A percentile compares a stretch with the other conserved stretches of the same genome.
These are phyloP conservation scores for Epicauta chinensis DNA, from an alignment of 1,140 invertebrate genomes.

Conservation along the genomic window DNA sequence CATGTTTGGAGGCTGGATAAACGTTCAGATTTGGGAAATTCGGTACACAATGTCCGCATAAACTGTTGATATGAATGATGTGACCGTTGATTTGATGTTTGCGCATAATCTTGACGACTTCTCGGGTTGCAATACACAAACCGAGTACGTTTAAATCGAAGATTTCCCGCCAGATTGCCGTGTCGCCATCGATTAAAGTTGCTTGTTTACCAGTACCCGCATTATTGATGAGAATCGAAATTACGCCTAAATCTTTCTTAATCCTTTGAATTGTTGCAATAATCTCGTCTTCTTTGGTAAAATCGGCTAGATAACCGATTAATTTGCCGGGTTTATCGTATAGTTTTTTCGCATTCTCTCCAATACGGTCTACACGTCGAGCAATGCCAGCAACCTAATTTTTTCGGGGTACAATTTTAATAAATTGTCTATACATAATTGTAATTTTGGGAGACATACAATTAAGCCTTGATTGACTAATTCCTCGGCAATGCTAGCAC, in stretches of 20 bases:
- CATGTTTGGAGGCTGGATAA: conserved; percentile 55
- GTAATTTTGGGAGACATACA: neutral
- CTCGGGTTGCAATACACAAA: conserved; percentile 47
- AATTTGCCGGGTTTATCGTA: conserved; percentile 6
- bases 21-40: conserved; percentile 41
- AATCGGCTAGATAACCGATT: conserved; percentile 33
- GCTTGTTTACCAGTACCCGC: conserved; percentile 45
- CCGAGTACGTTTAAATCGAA: conserved; percentile 54
- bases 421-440: too few relatives aligned
- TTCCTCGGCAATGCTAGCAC: conserved; percentile 35
- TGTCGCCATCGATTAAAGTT: conserved; percentile 24
- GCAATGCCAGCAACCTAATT: conserved; percentile 22
- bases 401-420: too few relatives aligned
- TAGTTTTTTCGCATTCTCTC: conserved; percentile 7
- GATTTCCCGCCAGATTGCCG: conserved; percentile 24
- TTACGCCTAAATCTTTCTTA: conserved; percentile 49
- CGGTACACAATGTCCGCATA: conserved; percentile 44
- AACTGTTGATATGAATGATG: conserved; percentile 46
- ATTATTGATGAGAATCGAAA: conserved; percentile 63
- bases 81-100: conserved; percentile 34
- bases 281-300: conserved; percentile 51
- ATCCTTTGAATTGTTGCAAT: conserved; percentile 53
- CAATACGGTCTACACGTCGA: conserved; percentile 11
- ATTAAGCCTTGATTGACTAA: conserved; percentile 16
- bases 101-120: conserved; percentile 52